phyloP scores from a whole-genome alignment of 2,888 invertebrate genomes.

The Ametastegia equiseti region DNA sequence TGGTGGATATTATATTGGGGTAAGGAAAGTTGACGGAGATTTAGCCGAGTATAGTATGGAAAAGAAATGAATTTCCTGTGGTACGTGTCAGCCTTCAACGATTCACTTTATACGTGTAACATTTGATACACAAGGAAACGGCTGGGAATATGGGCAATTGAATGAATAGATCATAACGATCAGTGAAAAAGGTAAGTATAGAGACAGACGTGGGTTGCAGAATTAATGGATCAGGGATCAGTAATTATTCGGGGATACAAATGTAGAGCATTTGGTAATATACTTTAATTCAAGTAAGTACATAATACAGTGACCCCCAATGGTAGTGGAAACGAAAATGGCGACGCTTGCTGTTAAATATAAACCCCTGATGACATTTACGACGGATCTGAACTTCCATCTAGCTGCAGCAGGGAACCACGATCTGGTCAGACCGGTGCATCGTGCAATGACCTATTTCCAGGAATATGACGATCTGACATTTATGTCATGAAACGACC shows the following conservation, averaged over 20 bases:
- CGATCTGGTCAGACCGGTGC: background rate
- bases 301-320: background rate
- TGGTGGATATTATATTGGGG: background rate
- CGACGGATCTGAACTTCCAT: background rate
- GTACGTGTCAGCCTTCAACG: background rate
- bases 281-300: too few species aligned
- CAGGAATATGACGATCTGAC: background rate
- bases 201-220: too few species aligned
- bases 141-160: too few species aligned
- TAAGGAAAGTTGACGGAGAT: background rate
- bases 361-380: constrained; percentile 16
- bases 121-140: too few species aligned
- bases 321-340: background rate
- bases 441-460: constrained; percentile 1
- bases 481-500: background rate
- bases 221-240: too few species aligned
- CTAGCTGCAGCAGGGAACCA: background rate
- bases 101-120: too few species aligned
- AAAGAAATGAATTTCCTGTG: background rate
- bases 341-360: constrained; percentile 10
- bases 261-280: too few species aligned
- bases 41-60: background rate
- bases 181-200: too few species aligned
- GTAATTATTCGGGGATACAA: background rate
- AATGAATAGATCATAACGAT: too few species aligned